Conservation (phyloP, 92 coral and sea anemone genomes). For the Chrysogorgia sp. region DNA sequence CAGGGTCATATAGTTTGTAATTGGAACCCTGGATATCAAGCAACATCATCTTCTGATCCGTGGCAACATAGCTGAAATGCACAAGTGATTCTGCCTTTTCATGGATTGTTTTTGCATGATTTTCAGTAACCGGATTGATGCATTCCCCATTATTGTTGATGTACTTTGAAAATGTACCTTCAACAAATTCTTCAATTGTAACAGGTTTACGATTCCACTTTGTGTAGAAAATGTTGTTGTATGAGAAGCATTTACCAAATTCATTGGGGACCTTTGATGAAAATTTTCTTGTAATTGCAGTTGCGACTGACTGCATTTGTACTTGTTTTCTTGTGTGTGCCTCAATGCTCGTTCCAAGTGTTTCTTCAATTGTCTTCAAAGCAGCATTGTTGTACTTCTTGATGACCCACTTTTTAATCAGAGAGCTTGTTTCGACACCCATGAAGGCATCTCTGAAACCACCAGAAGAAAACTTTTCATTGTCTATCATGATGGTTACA, state of each 20-base stretch:
- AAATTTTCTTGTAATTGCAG: slow-evolving; percentile 19
- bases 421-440: slow-evolving; percentile 27
- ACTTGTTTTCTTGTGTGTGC: slow-evolving; percentile 44
- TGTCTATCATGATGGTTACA: not conserved
- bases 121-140: not conserved
- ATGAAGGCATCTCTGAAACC: slow-evolving; percentile 14
- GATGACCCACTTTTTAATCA: slow-evolving; percentile 11
- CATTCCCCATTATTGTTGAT: slow-evolving; percentile 41
- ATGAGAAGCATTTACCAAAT: no score
- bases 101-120: not conserved
- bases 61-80: slow-evolving; percentile 31
- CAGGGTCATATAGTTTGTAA: slow-evolving; percentile 42
- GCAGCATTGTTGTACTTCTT: slow-evolving; percentile 15
- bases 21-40: slow-evolving; percentile 46
- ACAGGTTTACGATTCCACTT: slow-evolving; percentile 1
- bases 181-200: slow-evolving; percentile 38
- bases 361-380: not conserved
- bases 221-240: slow-evolving; percentile 27
- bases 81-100: slow-evolving; percentile 43
- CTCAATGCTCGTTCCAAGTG: slow-evolving; percentile 27
- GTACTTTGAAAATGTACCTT: slow-evolving; percentile 32
- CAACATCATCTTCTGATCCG: slow-evolving; percentile 28
- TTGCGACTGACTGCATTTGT: no score
- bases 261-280: slow-evolving; percentile 35
- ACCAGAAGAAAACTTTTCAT: not conserved